These are phyloP conservation scores for Danio kyathit DNA, from an alignment of 2,797 vertebrate species.

Conservation along the genomic window DNA sequence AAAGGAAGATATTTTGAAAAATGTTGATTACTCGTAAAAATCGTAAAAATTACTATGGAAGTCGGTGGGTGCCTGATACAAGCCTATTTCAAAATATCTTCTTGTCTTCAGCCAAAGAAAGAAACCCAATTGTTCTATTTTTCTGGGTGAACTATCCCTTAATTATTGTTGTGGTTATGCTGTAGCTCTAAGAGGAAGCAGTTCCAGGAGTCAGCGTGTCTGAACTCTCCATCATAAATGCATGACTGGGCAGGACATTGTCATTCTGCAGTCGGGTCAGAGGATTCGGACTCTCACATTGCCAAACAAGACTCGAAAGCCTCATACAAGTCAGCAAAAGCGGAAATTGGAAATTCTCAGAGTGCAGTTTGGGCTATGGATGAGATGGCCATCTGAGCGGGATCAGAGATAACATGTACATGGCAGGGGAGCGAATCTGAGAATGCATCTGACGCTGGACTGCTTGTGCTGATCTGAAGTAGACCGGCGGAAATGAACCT, in stretches of 20 bases:
- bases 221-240: background rate
- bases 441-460: background rate
- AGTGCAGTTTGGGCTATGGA: background rate
- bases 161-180: background rate
- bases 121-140: too few relatives aligned
- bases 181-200: background rate
- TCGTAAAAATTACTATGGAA: too few relatives aligned
- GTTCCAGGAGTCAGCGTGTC: background rate
- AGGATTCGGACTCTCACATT: background rate
- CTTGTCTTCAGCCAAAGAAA: too few relatives aligned
- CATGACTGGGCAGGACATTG: slow-evolving; percentile 1
- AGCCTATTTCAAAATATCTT: too few relatives aligned
- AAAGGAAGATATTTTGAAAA: too few relatives aligned
- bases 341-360: slow-evolving; percentile 6
- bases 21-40: too few relatives aligned
- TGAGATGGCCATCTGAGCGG: background rate
- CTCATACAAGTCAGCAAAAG: slow-evolving; percentile 2
- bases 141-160: too few relatives aligned
- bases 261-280: slow-evolving; percentile 1
- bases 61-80: too few relatives aligned
- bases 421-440: background rate
- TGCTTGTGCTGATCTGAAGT: background rate
- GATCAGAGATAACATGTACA: slow-evolving; percentile 27
- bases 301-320: background rate
- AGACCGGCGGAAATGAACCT: background rate